Base-by-base conservation (phyloP, 2,113 vertebrate genomes). In the Ochotona curzoniae region DNA sequence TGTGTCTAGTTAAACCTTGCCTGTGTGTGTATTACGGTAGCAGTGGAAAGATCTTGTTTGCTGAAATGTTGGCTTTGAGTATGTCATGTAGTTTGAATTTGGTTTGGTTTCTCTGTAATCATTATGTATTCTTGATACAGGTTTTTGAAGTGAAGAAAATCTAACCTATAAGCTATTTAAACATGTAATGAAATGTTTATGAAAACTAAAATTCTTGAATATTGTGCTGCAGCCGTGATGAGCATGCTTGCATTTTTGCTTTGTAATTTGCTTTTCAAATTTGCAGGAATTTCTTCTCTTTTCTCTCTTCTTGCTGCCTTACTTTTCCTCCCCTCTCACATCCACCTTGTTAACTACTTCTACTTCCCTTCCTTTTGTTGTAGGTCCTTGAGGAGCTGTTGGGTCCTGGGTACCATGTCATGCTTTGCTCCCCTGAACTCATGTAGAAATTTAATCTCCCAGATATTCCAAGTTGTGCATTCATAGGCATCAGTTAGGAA, bases 261-360 rank as follows among this genome's bases (percentile, higher is more conserved):
- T 96, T 86, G 44, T 88, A 38, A 54, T 32, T 92, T 64, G 69
- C 49, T 86, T 86, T 67, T 87, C 6, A 25, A 81, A 11, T 54
- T 73, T 90, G n/a, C 38, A 75, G 35, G 5, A 38, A 2, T 35
- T 89, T 86, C 21, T 44, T 26, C 25, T 32, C 28, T 61, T 64
- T 1, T 20, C 3, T 57, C 35, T 60, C 11, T 32, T 14, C 25
- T 7, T 5, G 25, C 6, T 23, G 23, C 17, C 11, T 2, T 6
- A 20, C 18, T 13, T 5, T 8, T 61, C 26, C 38, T 25, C 2
- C 8, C 28, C 38, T 8, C 7, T 9, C 12, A 18, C 8, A 18
- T 10, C 15, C 20, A 12, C 9, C 7, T 1, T 66, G 11, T 14
- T 15, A 14, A 10, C 12, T 15, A 2, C 10, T 2, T 44, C 2